A percentile compares a stretch with the other conserved stretches of the same genome.
Evolutionary conservation across 2,888 invertebrate species (phyloP).

Genomic region (Cryptus viduatorius): DNA sequence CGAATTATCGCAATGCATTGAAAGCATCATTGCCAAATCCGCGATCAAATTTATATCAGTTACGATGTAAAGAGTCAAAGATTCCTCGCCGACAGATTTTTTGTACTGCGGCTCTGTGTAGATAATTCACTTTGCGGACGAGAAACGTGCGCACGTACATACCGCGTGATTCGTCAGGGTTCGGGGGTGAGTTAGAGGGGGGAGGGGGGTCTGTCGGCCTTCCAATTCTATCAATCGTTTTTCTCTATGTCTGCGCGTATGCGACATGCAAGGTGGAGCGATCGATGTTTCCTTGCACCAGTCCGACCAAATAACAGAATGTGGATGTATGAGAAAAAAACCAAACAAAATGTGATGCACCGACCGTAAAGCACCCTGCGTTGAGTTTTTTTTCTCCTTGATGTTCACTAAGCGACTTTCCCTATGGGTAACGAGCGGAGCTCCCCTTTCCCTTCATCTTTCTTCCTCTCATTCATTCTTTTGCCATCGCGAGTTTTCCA

Average conservation of each 20-base stretch:
- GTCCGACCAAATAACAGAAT: conserved; percentile 48
- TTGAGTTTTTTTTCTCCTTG: conserved; percentile 35
- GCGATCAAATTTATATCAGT: neutral
- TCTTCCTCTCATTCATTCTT: conserved; percentile 31
- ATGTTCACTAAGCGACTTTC: conserved; percentile 38
- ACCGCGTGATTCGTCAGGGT: conserved; percentile 60
- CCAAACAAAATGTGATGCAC: conserved; percentile 55
- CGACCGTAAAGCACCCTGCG: conserved; percentile 17
- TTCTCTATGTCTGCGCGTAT: conserved; percentile 37
- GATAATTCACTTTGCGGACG: conserved; percentile 68
- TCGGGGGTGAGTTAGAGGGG: conserved; percentile 33
- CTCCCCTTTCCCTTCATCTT: conserved; percentile 43
- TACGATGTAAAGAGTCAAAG: conserved; percentile 13
- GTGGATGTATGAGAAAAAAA: conserved; percentile 19
- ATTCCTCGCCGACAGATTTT: conserved; percentile 12
- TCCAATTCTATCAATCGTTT: conserved; percentile 40
- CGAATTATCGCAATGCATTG: too few relatives aligned
- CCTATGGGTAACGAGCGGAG: conserved; percentile 53
- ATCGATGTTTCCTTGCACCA: conserved; percentile 51
- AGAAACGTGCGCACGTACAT: conserved; percentile 66
- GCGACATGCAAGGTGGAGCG: conserved; percentile 57
- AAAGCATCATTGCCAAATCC: too few relatives aligned
- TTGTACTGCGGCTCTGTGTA: conserved; percentile 46
- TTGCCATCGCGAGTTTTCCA: conserved; percentile 11
- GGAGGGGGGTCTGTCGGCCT: conserved; percentile 31